phyloP scores from a whole-genome alignment of 2,113 vertebrate genomes.

The Anseranas semipalmata region DNA sequence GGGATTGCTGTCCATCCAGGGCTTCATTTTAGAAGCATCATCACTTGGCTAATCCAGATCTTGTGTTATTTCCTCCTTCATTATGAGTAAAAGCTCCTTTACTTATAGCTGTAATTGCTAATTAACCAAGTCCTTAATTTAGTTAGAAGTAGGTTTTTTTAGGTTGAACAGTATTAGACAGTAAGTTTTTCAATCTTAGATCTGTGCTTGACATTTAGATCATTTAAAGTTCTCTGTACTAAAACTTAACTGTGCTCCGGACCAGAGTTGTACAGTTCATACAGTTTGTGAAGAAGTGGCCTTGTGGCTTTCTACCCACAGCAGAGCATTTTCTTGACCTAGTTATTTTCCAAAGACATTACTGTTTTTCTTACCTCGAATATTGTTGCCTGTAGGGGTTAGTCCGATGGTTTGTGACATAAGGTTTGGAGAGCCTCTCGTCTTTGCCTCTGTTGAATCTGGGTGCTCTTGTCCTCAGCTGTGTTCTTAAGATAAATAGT shows the following conservation, averaged over 20 bases:
- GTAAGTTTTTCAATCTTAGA: neutral
- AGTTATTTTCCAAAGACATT: slow-evolving; percentile 7
- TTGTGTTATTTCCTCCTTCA: neutral
- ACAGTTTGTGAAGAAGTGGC: neutral
- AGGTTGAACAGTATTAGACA: neutral
- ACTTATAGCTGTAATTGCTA: neutral
- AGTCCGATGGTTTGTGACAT: neutral
- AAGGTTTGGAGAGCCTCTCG: neutral
- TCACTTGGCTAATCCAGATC: neutral
- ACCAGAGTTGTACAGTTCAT: neutral
- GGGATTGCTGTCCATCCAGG: neutral
- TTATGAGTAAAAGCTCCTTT: neutral
- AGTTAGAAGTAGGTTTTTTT: neutral
- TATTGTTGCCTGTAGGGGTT: neutral
- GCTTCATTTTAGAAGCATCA: neutral
- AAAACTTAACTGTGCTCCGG: neutral
- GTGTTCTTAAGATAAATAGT: neutral
- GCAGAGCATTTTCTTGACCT: neutral
- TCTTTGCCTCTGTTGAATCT: neutral
- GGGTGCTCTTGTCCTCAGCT: neutral
- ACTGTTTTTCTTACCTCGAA: slow-evolving; percentile 21
- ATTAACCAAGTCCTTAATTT: neutral
- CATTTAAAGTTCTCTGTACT: neutral
- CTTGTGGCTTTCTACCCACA: neutral
- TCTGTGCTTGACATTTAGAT: too few relatives aligned